Base-by-base conservation (phyloP, 2,797 vertebrate genomes). In the Amblyraja radiata region DNA sequence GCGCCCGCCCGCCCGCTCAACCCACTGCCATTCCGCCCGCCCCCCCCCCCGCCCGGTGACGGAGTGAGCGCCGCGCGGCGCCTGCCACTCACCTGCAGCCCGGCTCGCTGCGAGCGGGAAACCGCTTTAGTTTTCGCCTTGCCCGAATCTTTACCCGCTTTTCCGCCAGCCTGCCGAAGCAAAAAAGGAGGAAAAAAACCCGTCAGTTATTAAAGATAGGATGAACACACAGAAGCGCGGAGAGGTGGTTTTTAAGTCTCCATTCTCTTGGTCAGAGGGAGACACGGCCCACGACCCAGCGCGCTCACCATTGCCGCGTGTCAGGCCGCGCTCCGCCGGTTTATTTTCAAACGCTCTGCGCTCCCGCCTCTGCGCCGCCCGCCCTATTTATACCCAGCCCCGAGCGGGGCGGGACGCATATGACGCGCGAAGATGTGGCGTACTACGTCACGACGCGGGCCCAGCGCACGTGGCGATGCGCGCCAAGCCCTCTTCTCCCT, bases 61-160 rank as follows among this genome's bases (percentile, higher is more conserved):
- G 71, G 71, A 23, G 71, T 74, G 18, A 74, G 71, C 71, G 71
- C 46, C 71, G 71, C 71, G 18, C 5, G 46, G 10, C 39, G 80
- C 14, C 18, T 21, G 16, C 14, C 6, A 46, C 90, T 91, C 2
- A 91, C 90, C 90, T 91, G 90, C 68, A 91, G 39, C 10, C 90
- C 90, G 68, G 90, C 90, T 91, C 90, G 65, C 68, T 91, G 90
- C 0, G 90, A 91, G 90, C 90, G 90, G 9, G 90, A 91, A 91
- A 91, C 90, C 65, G 90, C 90, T 74, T 91, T 91, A 0, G 90
- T 91, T 73, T 91, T 91, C 32, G 90, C 90, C 71, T 91, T 91
- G 68, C 90, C 90, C 9, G 90, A 91, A 21, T 91, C 90, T 74
- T 91, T 91, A 91, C 90, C 90, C 90, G 90, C 90, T 91, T 91